phyloP scores from a whole-genome alignment of 2,113 vertebrate species.

The Albula goreensis region DNA sequence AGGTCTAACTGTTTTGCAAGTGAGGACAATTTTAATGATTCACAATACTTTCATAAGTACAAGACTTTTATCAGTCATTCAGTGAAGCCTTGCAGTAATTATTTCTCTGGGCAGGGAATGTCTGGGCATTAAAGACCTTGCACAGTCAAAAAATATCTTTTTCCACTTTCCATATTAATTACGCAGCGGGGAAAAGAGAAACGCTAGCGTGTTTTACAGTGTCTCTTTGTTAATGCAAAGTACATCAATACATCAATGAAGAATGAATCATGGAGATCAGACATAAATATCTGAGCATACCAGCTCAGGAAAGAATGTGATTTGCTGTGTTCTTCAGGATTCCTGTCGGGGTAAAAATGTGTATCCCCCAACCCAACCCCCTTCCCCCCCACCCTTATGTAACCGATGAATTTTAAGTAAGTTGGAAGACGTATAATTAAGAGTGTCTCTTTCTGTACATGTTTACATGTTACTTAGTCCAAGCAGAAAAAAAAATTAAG shows the following conservation, averaged over 20 bases:
- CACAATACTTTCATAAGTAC: not conserved
- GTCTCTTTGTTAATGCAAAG: not conserved
- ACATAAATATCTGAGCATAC: not conserved
- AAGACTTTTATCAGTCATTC: not conserved
- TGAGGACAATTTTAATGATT: not conserved
- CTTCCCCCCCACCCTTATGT: not conserved
- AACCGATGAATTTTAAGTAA: not conserved
- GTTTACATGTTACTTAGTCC: not conserved
- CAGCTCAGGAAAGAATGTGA: not conserved
- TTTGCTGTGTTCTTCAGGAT: not conserved
- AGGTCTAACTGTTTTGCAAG: not conserved
- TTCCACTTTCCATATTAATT: constrained; percentile 2
- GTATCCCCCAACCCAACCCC: no score
- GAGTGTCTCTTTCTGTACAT: not conserved
- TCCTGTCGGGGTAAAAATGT: no score
- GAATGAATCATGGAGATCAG: constrained; percentile 1
- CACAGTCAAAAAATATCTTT: not conserved
- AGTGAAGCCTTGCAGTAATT: constrained; percentile 2
- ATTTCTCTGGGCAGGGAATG: not conserved
- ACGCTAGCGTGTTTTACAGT: not conserved
- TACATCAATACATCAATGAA: not conserved
- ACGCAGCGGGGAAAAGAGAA: not conserved
- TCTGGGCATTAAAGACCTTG: not conserved
- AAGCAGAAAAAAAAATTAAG: not conserved
- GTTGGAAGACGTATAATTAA: not conserved